Percentiles rank a stretch among this genome's conserved stretches.
Evolutionary conservation across 2,797 vertebrate species (phyloP).

Genomic region (Hipposideros larvatus): DNA sequence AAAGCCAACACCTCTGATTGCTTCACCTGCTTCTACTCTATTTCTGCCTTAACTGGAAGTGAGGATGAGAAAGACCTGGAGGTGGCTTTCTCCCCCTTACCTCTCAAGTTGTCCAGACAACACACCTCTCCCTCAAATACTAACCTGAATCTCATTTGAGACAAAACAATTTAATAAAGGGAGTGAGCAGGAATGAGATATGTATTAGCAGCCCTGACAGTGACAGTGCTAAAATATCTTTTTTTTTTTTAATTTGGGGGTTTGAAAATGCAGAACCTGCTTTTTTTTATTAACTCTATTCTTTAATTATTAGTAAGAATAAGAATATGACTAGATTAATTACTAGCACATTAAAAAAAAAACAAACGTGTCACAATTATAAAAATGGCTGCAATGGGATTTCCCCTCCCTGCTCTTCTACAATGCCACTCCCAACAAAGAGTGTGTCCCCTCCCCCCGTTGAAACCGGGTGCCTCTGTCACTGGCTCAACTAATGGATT

Average conservation of each 20-base stretch:
- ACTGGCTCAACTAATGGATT: not conserved
- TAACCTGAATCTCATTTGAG: not conserved
- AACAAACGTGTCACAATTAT: not conserved
- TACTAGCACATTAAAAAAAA: not conserved
- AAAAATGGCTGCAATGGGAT: not conserved
- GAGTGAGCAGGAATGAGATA: not conserved
- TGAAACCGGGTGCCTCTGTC: not conserved
- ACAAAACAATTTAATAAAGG: not conserved
- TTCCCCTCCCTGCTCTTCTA: not conserved
- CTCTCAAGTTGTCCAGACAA: not conserved
- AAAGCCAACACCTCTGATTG: not conserved
- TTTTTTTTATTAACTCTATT: not conserved
- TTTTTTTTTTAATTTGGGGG: not conserved
- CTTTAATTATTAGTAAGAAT: not conserved
- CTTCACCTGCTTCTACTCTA: not conserved
- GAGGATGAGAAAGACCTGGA: fast-evolving
- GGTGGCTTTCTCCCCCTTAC: not conserved
- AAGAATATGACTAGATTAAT: not conserved
- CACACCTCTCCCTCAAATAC: not conserved
- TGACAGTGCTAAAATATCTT: not conserved
- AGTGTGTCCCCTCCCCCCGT: not conserved
- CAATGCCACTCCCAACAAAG: not conserved
- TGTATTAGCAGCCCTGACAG: no score
- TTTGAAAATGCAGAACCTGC: not conserved
- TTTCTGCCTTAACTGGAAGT: not conserved